These are phyloP conservation scores for Sanderia malayensis DNA, from an alignment of 30 jellyfish, hydroid and myxozoan species.

Conservation along the genomic window DNA sequence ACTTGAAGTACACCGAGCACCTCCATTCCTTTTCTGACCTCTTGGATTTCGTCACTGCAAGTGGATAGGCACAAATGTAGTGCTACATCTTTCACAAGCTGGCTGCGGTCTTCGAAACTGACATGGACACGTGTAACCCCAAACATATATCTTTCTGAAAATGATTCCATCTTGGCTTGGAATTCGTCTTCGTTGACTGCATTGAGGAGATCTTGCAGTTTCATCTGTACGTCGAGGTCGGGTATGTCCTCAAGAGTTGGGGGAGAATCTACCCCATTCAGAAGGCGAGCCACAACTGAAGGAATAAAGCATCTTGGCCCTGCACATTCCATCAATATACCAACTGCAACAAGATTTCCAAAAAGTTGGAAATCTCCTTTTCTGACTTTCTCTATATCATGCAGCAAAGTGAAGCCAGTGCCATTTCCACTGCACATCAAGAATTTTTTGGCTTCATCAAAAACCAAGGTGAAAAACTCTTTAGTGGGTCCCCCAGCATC, in stretches of 20 bases:
- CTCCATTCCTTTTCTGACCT: slow-evolving; percentile 10
- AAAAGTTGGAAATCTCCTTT: slow-evolving; percentile 14
- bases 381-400: slow-evolving; percentile 7
- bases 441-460: neutral
- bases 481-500: slow-evolving; percentile 17
- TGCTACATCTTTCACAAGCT: neutral
- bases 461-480: slow-evolving; percentile 13
- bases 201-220: neutral
- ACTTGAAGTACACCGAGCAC: slow-evolving; percentile 7
- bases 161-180: neutral
- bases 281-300: neutral
- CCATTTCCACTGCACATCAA: neutral
- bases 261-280: neutral
- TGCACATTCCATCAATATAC: neutral
- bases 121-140: slow-evolving; percentile 16
- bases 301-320: slow-evolving; percentile 18
- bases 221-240: neutral
- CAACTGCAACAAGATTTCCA: slow-evolving; percentile 11
- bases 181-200: neutral
- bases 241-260: slow-evolving; percentile 11
- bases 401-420: slow-evolving; percentile 6
- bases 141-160: slow-evolving; percentile 7
- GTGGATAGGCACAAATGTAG: slow-evolving; percentile 9
- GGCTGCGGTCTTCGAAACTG: neutral
- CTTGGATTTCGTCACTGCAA: neutral